phyloP scores from a whole-genome alignment of 2,797 vertebrate species.

The Galagoides demidoff region DNA sequence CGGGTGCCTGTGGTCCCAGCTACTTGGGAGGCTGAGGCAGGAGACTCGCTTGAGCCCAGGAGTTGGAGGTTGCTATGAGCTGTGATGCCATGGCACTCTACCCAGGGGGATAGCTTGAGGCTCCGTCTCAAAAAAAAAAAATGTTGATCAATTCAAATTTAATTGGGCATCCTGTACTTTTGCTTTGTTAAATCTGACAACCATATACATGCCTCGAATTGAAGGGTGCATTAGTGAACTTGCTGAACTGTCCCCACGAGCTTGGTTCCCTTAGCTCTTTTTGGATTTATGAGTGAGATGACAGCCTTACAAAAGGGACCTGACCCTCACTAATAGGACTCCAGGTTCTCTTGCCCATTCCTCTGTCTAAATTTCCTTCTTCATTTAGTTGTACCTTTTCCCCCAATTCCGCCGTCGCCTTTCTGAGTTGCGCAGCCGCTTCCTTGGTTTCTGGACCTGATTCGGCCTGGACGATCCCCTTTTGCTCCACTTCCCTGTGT shows the following conservation, averaged over 20 bases:
- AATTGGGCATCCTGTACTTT: not conserved
- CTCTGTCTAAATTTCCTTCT: not conserved
- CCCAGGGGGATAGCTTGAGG: too few species aligned
- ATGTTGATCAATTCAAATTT: not conserved
- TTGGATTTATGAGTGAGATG: not conserved
- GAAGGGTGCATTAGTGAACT: not conserved
- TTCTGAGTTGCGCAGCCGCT: not conserved
- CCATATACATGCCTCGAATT: not conserved
- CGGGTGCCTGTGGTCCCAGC: too few species aligned
- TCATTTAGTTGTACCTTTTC: not conserved
- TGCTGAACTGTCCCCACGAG: not conserved
- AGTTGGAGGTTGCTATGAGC: too few species aligned
- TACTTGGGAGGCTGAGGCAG: too few species aligned
- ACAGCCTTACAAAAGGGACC: not conserved
- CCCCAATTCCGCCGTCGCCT: not conserved
- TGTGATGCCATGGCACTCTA: too few species aligned
- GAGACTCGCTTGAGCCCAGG: too few species aligned
- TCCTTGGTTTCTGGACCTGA: not conserved
- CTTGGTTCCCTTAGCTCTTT: not conserved
- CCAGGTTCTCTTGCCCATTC: not conserved
- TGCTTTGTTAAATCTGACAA: not conserved
- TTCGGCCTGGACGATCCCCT: not conserved
- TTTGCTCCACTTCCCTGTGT: not conserved
- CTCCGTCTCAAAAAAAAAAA: too few species aligned
- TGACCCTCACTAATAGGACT: not conserved